Percentiles rank a stretch among this genome's conserved stretches.
Conservation (phyloP, 2,888 invertebrate species). For the Calameuta filiformis region DNA sequence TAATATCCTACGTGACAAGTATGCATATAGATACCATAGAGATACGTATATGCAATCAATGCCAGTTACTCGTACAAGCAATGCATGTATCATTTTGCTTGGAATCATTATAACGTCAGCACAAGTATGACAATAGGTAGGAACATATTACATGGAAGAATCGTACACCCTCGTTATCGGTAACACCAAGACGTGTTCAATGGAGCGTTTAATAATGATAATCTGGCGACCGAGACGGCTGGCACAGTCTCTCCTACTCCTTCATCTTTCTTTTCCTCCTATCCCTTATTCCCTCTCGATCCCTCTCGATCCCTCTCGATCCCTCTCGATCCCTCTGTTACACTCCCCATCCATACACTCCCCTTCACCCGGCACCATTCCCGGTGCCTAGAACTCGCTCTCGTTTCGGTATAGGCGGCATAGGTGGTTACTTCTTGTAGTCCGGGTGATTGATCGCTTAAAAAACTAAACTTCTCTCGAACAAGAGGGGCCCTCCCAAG, state of each 20-base stretch:
- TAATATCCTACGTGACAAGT: background rate
- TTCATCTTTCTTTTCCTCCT: constrained; percentile 3
- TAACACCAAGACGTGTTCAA: constrained; percentile 19
- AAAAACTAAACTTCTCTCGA: constrained; percentile 51
- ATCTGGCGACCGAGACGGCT: constrained; percentile 25
- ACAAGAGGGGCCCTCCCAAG: background rate
- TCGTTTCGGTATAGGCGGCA: constrained; percentile 48
- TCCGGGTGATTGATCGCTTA: constrained; percentile 59
- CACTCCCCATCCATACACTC: background rate
- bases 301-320: constrained; percentile 23
- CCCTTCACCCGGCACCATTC: background rate
- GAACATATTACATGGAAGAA: background rate
- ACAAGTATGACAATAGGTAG: background rate
- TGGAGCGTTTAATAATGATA: constrained; percentile 45
- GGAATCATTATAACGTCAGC: background rate
- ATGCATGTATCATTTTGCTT: background rate
- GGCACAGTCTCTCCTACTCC: background rate
- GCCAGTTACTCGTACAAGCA: background rate
- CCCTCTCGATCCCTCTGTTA: constrained; percentile 10
- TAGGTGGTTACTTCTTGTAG: constrained; percentile 53
- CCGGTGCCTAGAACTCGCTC: constrained; percentile 2
- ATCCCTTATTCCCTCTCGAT: constrained; percentile 21
- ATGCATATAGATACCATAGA: background rate
- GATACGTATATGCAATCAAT: background rate
- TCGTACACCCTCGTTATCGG: background rate